Evolutionary conservation across 1,140 invertebrate genomes (phyloP).

Genomic region (Nasonia vitripennis): DNA sequence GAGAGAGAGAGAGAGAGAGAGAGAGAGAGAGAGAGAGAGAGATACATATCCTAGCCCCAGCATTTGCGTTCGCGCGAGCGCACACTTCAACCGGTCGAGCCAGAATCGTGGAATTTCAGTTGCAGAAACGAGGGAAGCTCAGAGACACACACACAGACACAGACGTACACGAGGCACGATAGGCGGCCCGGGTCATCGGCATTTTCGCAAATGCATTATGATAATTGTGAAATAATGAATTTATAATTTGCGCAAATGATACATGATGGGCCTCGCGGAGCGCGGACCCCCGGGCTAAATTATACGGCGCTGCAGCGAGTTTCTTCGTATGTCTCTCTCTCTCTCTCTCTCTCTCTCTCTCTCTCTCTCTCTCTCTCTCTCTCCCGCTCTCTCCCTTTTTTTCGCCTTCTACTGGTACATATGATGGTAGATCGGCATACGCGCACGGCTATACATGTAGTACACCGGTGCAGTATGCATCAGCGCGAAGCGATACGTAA

Average conservation of each 20-base stretch:
- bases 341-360: constrained; percentile 47
- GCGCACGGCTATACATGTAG: not conserved
- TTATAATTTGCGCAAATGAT: constrained; percentile 73
- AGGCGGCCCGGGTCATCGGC: constrained; percentile 57
- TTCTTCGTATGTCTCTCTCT: constrained; percentile 64
- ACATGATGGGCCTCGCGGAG: constrained; percentile 61
- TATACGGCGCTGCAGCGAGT: constrained; percentile 68
- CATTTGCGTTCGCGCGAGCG: constrained; percentile 42
- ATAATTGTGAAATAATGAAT: constrained; percentile 74
- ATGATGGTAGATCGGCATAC: constrained; percentile 13
- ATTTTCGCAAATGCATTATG: constrained; percentile 70
- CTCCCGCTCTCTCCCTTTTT: constrained; percentile 27
- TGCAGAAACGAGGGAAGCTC: not conserved
- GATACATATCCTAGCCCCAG: not conserved
- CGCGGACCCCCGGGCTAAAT: constrained; percentile 64
- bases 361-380: constrained; percentile 42
- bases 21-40: not conserved
- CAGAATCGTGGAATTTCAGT: constrained; percentile 38
- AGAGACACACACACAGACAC: not conserved
- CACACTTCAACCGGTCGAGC: constrained; percentile 36
- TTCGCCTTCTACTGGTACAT: constrained; percentile 26
- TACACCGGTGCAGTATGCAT: not conserved
- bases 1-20: not conserved
- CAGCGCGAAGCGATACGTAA: not conserved
- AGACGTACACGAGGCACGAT: not conserved